Evolutionary conservation across 2,888 invertebrate genomes (phyloP), one percentile per base, ranked within the genome.

Genomic region (Polylopha cassiicola): DNA sequence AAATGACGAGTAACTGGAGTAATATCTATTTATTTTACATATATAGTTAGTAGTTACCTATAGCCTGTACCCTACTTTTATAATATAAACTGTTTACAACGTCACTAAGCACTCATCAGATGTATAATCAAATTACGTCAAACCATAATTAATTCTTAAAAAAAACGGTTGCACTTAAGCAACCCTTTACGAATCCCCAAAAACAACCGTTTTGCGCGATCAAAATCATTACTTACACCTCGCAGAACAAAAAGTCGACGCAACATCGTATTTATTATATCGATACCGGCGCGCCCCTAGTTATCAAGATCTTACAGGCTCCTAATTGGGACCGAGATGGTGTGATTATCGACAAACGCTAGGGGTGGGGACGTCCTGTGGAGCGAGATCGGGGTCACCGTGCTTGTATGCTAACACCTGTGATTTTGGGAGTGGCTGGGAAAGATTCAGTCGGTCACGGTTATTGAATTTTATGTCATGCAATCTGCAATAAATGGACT

Each of bases 311-410:
- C 63, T 63, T 47, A 39, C 61, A 62, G 61, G 60, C 63, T 73
- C 73, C 69, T 68, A 74, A 77, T 71, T 73, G 64, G 61, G 52
- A 61, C 48, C 45, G 59, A 73, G 70, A 75, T 73, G 67, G 53
- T 52, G 58, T 72, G 73, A 77, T 76, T 76, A 71, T 60, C 54
- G 60, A 53, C 59, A 56, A 61, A 61, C 49, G 57, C 50, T 54
- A 51, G 50, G 57, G 57, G 64, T 55, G 56, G 62, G 51, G 65
- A 57, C 61, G 59, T 50, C 70, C 68, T 52, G 59, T 55, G 37
- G 68, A 46, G 62, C 53, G 43, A 36, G 47, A 62, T 61, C 61
- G 61, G 63, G 76, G 78, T 77, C 76, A 79, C 68, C 65, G 65
- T 68, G 71, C 70, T 61, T 62, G 54, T 53, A 58, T 55, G 56